These are phyloP conservation scores for Rhinichthys klamathensis DNA, from an alignment of 2,113 vertebrate genomes.

Conservation along the genomic window DNA sequence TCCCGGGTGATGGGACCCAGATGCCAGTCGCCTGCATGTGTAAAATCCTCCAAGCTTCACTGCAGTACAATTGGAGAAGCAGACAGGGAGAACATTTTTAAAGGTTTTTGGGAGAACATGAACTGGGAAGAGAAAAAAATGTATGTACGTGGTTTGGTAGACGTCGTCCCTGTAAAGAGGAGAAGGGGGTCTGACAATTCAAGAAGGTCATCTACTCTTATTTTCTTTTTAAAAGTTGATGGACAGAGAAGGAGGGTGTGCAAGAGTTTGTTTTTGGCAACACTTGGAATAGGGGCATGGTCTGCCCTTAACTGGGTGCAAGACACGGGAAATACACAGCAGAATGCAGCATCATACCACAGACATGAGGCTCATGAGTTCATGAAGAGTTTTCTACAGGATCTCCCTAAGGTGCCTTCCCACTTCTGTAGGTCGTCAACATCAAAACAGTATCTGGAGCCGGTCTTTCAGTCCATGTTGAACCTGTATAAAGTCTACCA, in stretches of 20 bases:
- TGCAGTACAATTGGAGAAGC: conserved; percentile 27
- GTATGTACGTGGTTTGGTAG: conserved; percentile 20
- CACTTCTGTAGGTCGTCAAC: conserved; percentile 11
- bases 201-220: conserved; percentile 23
- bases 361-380: conserved; percentile 2
- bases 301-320: conserved; percentile 29
- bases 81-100: conserved; percentile 37
- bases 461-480: conserved; percentile 39
- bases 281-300: conserved; percentile 36
- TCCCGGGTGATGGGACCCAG: conserved; percentile 30
- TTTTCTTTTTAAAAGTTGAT: conserved; percentile 21
- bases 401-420: conserved; percentile 38
- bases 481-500: conserved; percentile 22
- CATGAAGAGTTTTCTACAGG: conserved; percentile 25
- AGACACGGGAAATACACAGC: not conserved
- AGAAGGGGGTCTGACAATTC: conserved; percentile 30
- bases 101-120: conserved; percentile 41
- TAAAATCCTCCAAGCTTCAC: conserved; percentile 35
- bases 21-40: conserved; percentile 26
- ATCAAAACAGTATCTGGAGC: conserved; percentile 40
- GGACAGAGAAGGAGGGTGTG: conserved; percentile 46
- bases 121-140: conserved; percentile 43
- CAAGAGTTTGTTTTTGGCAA: conserved; percentile 42
- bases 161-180: conserved; percentile 27
- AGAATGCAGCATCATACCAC: not conserved